phyloP scores from a whole-genome alignment of 2,888 invertebrate genomes.

The Drosophila gaucha region DNA sequence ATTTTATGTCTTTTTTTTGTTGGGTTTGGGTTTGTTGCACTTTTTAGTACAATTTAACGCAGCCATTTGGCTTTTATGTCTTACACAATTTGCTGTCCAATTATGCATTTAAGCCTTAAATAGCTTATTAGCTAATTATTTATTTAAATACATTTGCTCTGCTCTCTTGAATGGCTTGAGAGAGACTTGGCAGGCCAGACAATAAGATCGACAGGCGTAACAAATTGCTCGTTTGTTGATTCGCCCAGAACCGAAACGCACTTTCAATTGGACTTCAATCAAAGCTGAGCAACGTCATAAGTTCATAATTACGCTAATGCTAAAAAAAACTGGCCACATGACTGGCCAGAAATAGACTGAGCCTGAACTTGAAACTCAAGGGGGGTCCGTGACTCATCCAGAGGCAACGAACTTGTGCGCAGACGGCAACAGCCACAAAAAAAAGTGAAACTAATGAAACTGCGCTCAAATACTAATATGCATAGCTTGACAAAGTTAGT shows the following conservation, averaged over 20 bases:
- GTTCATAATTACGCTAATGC: constrained; percentile 27
- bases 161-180: constrained; percentile 38
- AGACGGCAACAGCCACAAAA: constrained; percentile 3
- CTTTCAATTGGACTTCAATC: constrained; percentile 31
- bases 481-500: neutral
- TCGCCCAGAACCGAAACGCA: constrained; percentile 35
- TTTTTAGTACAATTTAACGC: constrained; percentile 16
- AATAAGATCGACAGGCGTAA: constrained; percentile 60
- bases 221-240: constrained; percentile 41
- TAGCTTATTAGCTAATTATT: constrained; percentile 22
- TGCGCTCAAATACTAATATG: neutral
- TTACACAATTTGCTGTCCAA: constrained; percentile 37
- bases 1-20: neutral
- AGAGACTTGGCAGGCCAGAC: constrained; percentile 32
- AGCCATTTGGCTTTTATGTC: constrained; percentile 22
- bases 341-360: constrained; percentile 23
- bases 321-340: constrained; percentile 16
- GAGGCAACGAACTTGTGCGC: constrained; percentile 49
- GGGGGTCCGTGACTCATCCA: constrained; percentile 27
- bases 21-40: constrained; percentile 26
- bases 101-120: constrained; percentile 48
- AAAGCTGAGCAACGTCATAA: constrained; percentile 12
- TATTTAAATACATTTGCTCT: constrained; percentile 18
- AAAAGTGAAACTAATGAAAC: constrained; percentile 4
- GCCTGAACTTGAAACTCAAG: constrained; percentile 41